Percentiles rank a stretch among this genome's conserved stretches.
These are phyloP conservation scores for Halcyon leucocephala DNA, from an alignment of 2,797 vertebrate genomes.

Conservation along the genomic window DNA sequence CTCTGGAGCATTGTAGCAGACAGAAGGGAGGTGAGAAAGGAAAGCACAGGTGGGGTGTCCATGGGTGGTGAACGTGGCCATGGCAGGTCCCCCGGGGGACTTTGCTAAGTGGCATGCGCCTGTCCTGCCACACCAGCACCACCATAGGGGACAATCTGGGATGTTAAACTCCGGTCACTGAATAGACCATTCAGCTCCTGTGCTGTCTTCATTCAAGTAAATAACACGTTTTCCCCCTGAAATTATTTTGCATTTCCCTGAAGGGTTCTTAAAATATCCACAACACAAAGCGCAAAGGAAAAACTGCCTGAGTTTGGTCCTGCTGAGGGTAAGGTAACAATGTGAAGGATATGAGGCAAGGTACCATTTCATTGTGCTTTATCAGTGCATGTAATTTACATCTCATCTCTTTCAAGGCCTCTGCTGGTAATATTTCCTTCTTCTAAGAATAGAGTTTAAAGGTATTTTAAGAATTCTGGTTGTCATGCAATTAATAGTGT, in stretches of 20 bases:
- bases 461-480: constrained; percentile 65
- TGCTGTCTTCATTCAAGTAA: not conserved
- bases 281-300: not conserved
- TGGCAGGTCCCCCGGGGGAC: not conserved
- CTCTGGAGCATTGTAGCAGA: fast-evolving
- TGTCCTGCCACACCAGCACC: not conserved
- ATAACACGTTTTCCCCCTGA: not conserved
- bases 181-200: not conserved
- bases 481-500: constrained; percentile 45
- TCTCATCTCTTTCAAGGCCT: constrained; percentile 12
- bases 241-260: not conserved
- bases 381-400: not conserved
- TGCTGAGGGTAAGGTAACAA: constrained; percentile 11
- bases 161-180: not conserved
- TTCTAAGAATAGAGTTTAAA: constrained; percentile 54
- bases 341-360: constrained; percentile 4
- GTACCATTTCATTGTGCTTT: constrained; percentile 25
- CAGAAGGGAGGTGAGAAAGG: not conserved
- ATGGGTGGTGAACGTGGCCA: fast-evolving
- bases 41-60: fast-evolving
- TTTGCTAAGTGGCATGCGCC: not conserved
- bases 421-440: constrained; percentile 39
- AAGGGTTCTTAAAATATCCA: not conserved
- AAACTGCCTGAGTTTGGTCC: constrained; percentile 4
- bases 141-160: fast-evolving